Evolutionary conservation across 2,113 vertebrate species (phyloP).

Genomic region (Paradisaea rubra): DNA sequence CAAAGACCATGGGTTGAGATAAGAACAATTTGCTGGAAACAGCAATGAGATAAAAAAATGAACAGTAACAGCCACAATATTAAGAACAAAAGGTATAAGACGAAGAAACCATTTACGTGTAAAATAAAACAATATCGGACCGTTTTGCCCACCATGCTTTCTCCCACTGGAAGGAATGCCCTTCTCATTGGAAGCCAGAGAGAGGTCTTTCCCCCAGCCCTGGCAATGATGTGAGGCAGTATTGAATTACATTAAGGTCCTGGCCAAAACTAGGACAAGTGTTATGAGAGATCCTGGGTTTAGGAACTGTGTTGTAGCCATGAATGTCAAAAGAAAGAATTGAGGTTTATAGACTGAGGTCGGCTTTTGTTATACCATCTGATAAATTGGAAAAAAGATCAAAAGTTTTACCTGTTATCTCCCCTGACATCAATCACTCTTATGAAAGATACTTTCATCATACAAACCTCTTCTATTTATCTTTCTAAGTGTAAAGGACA

Average conservation of each 20-base stretch:
- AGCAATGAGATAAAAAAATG: neutral
- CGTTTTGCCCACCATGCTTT: accelerated
- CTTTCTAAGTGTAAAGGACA: neutral
- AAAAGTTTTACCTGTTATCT: neutral
- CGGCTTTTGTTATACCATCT: neutral
- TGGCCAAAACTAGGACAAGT: neutral
- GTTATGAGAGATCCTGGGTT: neutral
- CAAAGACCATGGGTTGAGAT: neutral
- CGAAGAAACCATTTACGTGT: neutral
- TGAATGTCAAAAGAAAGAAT: neutral
- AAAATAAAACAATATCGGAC: neutral
- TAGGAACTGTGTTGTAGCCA: neutral
- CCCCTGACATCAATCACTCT: neutral
- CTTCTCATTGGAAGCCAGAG: neutral
- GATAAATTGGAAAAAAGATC: neutral
- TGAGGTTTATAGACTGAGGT: neutral
- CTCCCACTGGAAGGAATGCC: neutral
- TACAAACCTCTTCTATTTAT: neutral
- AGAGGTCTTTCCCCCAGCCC: neutral
- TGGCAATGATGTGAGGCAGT: neutral
- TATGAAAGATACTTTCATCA: neutral
- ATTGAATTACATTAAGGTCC: neutral
- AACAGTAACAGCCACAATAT: neutral
- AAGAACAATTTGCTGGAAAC: neutral
- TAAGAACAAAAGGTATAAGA: neutral